phyloP scores from a whole-genome alignment of 2,113 vertebrate species.

The Cichladusa arquata region DNA sequence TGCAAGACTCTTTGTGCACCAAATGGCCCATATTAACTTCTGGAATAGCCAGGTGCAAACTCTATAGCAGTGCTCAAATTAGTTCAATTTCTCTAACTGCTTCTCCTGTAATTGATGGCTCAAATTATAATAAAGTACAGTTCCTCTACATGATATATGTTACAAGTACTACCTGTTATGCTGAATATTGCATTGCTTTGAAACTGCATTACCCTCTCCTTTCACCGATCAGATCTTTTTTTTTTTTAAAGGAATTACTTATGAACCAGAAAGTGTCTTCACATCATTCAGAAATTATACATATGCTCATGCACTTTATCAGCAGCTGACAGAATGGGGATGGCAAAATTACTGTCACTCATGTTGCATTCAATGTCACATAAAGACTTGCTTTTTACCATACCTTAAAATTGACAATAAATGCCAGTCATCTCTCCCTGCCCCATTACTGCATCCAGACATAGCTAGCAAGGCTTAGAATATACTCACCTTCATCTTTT shows the following conservation, averaged over 20 bases:
- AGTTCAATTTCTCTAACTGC: conserved; percentile 57
- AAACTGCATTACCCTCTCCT: conserved; percentile 32
- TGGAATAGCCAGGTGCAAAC: conserved; percentile 52
- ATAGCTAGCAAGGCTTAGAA: not conserved
- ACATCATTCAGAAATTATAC: conserved; percentile 64
- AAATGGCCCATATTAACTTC: conserved; percentile 59
- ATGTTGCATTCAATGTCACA: conserved; percentile 54
- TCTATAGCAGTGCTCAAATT: conserved; percentile 51
- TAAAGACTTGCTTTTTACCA: conserved; percentile 61
- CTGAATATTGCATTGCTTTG: conserved; percentile 62
- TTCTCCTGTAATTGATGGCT: conserved; percentile 49
- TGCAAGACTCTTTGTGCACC: conserved; percentile 44
- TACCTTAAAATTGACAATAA: conserved; percentile 61
- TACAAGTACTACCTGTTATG: conserved; percentile 50
- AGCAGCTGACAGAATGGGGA: conserved; percentile 49
- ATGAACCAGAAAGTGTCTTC: conserved; percentile 58
- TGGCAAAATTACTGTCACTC: conserved; percentile 64
- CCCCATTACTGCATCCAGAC: conserved; percentile 35
- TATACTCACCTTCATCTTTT: not conserved
- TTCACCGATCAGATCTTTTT: not conserved
- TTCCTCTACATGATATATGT: conserved; percentile 52
- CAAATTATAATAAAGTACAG: conserved; percentile 45
- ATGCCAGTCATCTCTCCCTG: conserved; percentile 32
- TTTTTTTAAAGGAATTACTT: conserved; percentile 41
- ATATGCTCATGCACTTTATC: conserved; percentile 59